Evolutionary conservation across 2,888 invertebrate genomes (phyloP).

Genomic region (Lasioglossum lativentre): DNA sequence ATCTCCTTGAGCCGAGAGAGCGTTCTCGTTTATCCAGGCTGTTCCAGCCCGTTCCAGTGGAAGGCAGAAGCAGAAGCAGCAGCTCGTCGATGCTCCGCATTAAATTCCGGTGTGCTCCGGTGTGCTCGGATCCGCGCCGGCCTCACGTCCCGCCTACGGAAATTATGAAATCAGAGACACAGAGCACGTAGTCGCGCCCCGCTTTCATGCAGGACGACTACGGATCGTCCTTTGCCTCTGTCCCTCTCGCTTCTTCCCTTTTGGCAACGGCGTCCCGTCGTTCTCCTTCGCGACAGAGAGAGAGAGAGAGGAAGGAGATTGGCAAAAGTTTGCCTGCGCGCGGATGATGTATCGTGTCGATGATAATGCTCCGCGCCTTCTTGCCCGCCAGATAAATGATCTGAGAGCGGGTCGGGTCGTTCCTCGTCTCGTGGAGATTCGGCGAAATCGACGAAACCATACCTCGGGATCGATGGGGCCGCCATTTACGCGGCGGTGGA

Average conservation of each 20-base stretch:
- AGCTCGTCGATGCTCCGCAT: slow-evolving; percentile 63
- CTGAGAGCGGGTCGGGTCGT: not conserved
- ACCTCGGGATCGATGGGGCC: slow-evolving; percentile 16
- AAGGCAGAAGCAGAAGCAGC: not conserved
- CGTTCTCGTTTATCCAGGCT: slow-evolving; percentile 63
- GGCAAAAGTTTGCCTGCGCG: slow-evolving; percentile 67
- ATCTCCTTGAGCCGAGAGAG: slow-evolving; percentile 56
- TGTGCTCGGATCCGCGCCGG: slow-evolving; percentile 4
- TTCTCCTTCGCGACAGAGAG: too few relatives aligned
- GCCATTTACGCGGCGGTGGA: not conserved
- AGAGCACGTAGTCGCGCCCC: slow-evolving; percentile 80
- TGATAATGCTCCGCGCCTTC: slow-evolving; percentile 61
- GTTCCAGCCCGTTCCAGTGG: not conserved
- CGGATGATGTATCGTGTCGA: slow-evolving; percentile 74
- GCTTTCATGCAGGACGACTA: slow-evolving; percentile 67
- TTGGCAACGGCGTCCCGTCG: not conserved
- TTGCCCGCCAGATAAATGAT: slow-evolving; percentile 53
- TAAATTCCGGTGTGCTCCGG: slow-evolving; percentile 54
- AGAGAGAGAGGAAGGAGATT: slow-evolving; percentile 61
- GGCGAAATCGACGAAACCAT: slow-evolving; percentile 17
- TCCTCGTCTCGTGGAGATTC: slow-evolving; percentile 26
- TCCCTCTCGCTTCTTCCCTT: not conserved
- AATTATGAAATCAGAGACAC: slow-evolving; percentile 85
- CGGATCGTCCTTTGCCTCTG: slow-evolving; percentile 29
- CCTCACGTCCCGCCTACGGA: slow-evolving; percentile 80